These are phyloP conservation scores for Mesorhabditis belari DNA, from an alignment of 2,888 invertebrate genomes.

Conservation along the genomic window DNA sequence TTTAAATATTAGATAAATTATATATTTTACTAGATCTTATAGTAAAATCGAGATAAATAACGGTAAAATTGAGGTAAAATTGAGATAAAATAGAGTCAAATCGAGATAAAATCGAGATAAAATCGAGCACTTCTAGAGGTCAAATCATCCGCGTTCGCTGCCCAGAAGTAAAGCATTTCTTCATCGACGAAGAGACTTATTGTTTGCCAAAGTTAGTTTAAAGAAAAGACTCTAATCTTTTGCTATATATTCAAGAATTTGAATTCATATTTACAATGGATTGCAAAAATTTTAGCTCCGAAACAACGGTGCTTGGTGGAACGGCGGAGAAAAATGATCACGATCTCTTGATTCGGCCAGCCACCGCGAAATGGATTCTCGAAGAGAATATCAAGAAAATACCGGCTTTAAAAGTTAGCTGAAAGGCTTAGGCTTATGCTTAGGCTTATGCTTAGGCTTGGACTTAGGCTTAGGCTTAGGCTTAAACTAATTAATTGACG, in stretches of 20 bases:
- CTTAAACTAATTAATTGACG: background rate
- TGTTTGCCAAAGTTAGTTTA: slow-evolving; percentile 70
- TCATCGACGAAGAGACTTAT: slow-evolving; percentile 64
- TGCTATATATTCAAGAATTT: background rate
- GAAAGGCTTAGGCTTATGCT: slow-evolving; percentile 40
- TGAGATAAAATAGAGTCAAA: background rate
- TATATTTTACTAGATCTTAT: too few relatives aligned
- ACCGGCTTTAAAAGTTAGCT: slow-evolving; percentile 64
- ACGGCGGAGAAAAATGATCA: slow-evolving; percentile 68
- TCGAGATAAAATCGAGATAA: background rate
- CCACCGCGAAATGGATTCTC: slow-evolving; percentile 64
- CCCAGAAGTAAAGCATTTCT: slow-evolving; percentile 63
- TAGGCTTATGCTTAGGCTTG: slow-evolving; percentile 65
- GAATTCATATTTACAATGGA: background rate
- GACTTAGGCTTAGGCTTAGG: slow-evolving; percentile 53
- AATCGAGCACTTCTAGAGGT: slow-evolving; percentile 54
- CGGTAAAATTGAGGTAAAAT: slow-evolving; percentile 14
- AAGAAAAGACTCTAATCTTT: background rate
- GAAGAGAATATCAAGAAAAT: slow-evolving; percentile 63
- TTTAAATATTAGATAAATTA: too few relatives aligned
- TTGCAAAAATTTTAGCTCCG: slow-evolving; percentile 52
- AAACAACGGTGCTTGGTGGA: slow-evolving; percentile 67
- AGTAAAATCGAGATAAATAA: too few relatives aligned
- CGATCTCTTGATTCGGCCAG: slow-evolving; percentile 58
- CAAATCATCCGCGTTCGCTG: slow-evolving; percentile 24